phyloP scores from a whole-genome alignment of 1,140 invertebrate species.

The Conus ventricosus region DNA sequence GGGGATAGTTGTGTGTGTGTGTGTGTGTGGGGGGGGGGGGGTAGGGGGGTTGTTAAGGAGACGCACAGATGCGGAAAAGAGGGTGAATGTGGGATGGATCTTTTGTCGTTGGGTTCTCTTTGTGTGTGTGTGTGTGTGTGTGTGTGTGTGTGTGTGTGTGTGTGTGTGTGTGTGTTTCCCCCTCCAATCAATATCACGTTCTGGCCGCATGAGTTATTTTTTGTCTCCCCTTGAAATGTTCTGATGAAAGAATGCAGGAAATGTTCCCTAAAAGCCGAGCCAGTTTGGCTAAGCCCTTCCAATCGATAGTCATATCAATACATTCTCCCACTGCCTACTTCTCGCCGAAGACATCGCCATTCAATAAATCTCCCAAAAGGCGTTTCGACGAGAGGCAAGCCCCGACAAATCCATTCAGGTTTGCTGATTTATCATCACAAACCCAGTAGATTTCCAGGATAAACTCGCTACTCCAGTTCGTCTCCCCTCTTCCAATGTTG shows the following conservation, averaged over 20 bases:
- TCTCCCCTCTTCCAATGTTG: neutral
- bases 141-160: no score
- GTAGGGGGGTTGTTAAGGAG: no score
- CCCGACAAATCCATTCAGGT: neutral
- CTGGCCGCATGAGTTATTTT: neutral
- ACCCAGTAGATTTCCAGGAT: neutral
- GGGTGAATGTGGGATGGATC: no score
- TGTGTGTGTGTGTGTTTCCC: no score
- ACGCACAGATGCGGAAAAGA: no score
- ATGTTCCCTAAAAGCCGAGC: neutral
- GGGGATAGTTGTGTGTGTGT: neutral
- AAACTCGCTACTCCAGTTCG: neutral
- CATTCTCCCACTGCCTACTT: neutral
- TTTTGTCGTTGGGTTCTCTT: no score
- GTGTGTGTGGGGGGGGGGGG: no score
- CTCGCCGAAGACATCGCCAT: neutral
- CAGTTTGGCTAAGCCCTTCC: neutral
- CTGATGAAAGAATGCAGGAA: neutral
- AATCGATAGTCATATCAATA: neutral
- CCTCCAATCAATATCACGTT: no score
- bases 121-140: no score
- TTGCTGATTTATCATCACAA: conserved; percentile 3
- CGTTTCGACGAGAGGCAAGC: neutral
- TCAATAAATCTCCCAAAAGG: neutral
- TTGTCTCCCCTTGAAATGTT: neutral